Evolutionary conservation across 2,888 invertebrate genomes (phyloP), one percentile per base, ranked within the genome.

Genomic region (Venusia cambrica): DNA sequence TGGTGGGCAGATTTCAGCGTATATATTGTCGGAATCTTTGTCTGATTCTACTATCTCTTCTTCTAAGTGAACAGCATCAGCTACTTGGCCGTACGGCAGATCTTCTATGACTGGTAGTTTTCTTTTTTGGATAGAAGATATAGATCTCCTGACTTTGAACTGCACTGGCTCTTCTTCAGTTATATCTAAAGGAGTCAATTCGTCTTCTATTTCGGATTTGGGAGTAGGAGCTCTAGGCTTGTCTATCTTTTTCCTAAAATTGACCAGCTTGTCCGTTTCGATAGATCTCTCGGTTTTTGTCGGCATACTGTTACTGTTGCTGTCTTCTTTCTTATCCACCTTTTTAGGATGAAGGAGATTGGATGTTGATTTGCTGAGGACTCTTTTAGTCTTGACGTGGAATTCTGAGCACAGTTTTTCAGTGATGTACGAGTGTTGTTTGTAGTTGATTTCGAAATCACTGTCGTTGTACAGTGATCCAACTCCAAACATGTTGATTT

Each of bases 351-450:
- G 90, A 38, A 90, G 79, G 22, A 91, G 70, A 60, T 90, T 90
- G 1, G 90, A 90, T 0, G 90, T 90, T 2, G 91, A 91, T 62
- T 91, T 91, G 55, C 90, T 91, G 2, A 90, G 78, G 20, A 88
- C 88, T 48, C 89, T 83, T 56, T 92, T 91, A 3, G 92, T 92
- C 72, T 92, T 92, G 0, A 92, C 92, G 51, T 92, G 92, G 55
- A 92, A 92, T 67, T 92, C 92, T 2, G 90, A 90, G 68, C 91
- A 92, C 12, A 92, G 73, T 54, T 92, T 90, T 51, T 92, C 91
- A 5, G 92, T 92, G 18, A 92, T 92, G 47, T 88, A 92, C 0
- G 92, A 92, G 53, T 90, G 89, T 32, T 90, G 90, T 43, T 88
- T 88, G 48, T 68, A 85, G 54, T 85, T 85, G 4, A 87, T 84